These are phyloP conservation scores for Athalia circularis DNA, from an alignment of 2,888 invertebrate genomes.

Conservation along the genomic window DNA sequence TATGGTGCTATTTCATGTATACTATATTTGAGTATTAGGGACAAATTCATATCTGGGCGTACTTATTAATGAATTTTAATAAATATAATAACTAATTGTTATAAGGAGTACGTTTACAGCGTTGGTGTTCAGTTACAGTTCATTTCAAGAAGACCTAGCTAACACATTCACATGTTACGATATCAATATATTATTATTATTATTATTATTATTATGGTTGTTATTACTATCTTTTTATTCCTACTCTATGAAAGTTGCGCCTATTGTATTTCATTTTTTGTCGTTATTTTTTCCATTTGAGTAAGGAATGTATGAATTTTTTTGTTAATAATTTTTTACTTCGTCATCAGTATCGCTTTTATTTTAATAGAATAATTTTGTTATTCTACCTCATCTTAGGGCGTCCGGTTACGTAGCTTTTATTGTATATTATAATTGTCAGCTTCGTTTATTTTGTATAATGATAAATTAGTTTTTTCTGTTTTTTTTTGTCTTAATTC, in stretches of 20 bases:
- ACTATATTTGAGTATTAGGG: too few species aligned
- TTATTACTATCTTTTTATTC: background rate
- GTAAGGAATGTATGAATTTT: background rate
- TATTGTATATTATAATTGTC: slow-evolving; percentile 19
- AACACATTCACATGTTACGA: slow-evolving; percentile 45
- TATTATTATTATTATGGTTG: slow-evolving; percentile 21
- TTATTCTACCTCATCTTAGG: slow-evolving; percentile 32
- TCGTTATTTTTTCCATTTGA: background rate
- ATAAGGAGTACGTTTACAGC: slow-evolving; percentile 59
- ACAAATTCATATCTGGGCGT: slow-evolving; percentile 1
- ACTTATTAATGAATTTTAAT: background rate
- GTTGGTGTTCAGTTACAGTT: slow-evolving; percentile 73
- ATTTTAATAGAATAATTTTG: slow-evolving; percentile 6
- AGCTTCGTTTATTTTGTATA: slow-evolving; percentile 39
- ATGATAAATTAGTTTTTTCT: slow-evolving; percentile 58
- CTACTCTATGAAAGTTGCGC: slow-evolving; percentile 1
- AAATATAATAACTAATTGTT: slow-evolving; percentile 22
- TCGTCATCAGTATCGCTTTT: slow-evolving; percentile 17
- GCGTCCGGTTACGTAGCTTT: slow-evolving; percentile 28
- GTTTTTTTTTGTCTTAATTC: slow-evolving; percentile 35
- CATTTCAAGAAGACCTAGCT: slow-evolving; percentile 53
- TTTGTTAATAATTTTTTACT: background rate
- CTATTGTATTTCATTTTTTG: background rate
- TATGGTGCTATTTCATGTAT: too few species aligned
- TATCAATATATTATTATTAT: slow-evolving; percentile 32